Evolutionary conservation across 2,888 invertebrate species (phyloP).

Genomic region (Xestia rhomboidea): DNA sequence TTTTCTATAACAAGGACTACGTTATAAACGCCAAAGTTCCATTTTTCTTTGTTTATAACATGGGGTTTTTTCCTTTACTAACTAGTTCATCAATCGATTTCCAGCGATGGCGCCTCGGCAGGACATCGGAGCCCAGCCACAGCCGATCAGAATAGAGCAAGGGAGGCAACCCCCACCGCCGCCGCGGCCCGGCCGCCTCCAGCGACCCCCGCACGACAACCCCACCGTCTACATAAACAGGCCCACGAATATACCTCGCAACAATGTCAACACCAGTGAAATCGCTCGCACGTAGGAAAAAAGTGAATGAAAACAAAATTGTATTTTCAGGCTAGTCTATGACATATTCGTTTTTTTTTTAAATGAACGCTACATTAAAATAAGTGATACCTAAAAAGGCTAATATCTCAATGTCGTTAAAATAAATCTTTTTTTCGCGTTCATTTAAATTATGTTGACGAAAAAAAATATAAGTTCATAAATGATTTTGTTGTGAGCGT

Average conservation of each 20-base stretch:
- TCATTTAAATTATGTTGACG: neutral
- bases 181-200: slow-evolving; percentile 84
- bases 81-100: slow-evolving; percentile 62
- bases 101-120: slow-evolving; percentile 86
- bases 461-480: neutral
- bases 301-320: slow-evolving; percentile 48
- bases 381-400: slow-evolving; percentile 24
- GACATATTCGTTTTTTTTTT: slow-evolving; percentile 7
- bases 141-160: slow-evolving; percentile 76
- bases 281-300: slow-evolving; percentile 60
- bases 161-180: slow-evolving; percentile 81
- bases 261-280: slow-evolving; percentile 71
- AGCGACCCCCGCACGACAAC: slow-evolving; percentile 87
- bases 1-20: neutral
- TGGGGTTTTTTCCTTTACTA: slow-evolving; percentile 36
- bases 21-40: slow-evolving; percentile 1
- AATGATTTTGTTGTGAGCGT: neutral
- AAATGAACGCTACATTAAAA: neutral
- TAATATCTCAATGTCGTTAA: slow-evolving; percentile 9
- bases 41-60: slow-evolving; percentile 25
- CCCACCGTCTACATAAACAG: slow-evolving; percentile 81
- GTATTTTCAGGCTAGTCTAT: slow-evolving; percentile 37
- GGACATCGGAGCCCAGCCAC: slow-evolving; percentile 80
- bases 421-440: neutral
- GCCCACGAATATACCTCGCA: slow-evolving; percentile 70